Percentiles rank a stretch among this genome's conserved stretches.
Conservation (phyloP, 1,140 invertebrate species). For the Radopholus similis region DNA sequence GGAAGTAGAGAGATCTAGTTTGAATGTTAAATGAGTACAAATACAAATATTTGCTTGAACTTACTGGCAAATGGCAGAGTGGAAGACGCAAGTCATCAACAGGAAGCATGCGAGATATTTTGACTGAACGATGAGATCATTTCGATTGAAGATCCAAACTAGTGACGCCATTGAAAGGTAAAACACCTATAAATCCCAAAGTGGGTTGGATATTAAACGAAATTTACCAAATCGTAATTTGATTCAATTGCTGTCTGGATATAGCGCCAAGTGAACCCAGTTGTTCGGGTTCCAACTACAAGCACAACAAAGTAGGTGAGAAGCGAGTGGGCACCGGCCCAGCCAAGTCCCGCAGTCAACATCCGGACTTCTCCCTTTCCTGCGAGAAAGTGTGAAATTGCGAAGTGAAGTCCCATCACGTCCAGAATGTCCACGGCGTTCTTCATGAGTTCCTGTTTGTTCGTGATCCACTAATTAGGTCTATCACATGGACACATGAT, state of each 20-base stretch:
- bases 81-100: conserved; percentile 28
- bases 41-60: too few relatives aligned
- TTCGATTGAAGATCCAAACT: conserved; percentile 36
- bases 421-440: conserved; percentile 28
- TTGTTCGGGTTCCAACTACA: conserved; percentile 21
- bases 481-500: background rate
- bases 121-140: background rate
- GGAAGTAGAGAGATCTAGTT: background rate
- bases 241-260: conserved; percentile 31
- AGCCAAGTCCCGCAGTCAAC: conserved; percentile 27
- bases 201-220: background rate
- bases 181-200: background rate
- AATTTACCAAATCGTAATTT: conserved; percentile 24
- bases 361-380: conserved; percentile 27
- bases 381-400: conserved; percentile 25
- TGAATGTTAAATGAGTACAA: conserved; percentile 9
- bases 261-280: conserved; percentile 28
- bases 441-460: conserved; percentile 31
- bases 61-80: conserved; percentile 30
- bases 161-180: conserved; percentile 29
- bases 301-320: conserved; percentile 26
- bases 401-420: conserved; percentile 29
- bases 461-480: background rate
- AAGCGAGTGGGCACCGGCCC: conserved; percentile 21
- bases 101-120: conserved; percentile 18